phyloP scores from a whole-genome alignment of 30 jellyfish, hydroid and myxozoan genomes.

The Sanderia malayensis region DNA sequence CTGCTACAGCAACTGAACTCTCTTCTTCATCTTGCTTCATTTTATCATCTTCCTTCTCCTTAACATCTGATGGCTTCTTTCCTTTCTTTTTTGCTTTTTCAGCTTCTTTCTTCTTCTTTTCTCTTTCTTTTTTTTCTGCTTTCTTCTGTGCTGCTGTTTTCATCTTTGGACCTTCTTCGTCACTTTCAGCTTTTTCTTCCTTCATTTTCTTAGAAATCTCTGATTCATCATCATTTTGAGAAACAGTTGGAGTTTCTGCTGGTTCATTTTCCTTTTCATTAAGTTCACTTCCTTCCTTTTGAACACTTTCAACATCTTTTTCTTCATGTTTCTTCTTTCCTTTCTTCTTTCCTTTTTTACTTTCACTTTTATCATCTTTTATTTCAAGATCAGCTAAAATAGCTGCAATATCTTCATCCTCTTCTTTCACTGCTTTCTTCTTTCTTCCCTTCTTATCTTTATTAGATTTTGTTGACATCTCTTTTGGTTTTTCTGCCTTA shows the following conservation, averaged over 20 bases:
- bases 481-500: no score
- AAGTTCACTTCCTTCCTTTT: background rate
- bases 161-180: slow-evolving; percentile 56
- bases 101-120: slow-evolving; percentile 64
- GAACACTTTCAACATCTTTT: slow-evolving; percentile 5
- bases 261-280: slow-evolving; percentile 28
- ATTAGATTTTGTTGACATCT: slow-evolving; percentile 12
- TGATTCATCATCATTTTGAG: background rate
- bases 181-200: slow-evolving; percentile 17
- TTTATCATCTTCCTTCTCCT: slow-evolving; percentile 25
- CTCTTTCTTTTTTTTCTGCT: slow-evolving; percentile 94
- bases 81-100: slow-evolving; percentile 69
- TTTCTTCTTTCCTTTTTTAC: slow-evolving; percentile 51
- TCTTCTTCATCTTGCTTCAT: background rate
- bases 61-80: slow-evolving; percentile 26
- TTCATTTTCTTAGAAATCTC: background rate
- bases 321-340: slow-evolving; percentile 51
- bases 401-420: slow-evolving; percentile 76
- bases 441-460: slow-evolving; percentile 31
- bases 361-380: slow-evolving; percentile 18
- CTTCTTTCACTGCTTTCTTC: slow-evolving; percentile 40
- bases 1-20: background rate
- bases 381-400: slow-evolving; percentile 69
- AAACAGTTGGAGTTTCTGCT: slow-evolving; percentile 2
- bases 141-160: slow-evolving; percentile 92